A percentile compares a stretch with the other conserved stretches of the same genome.
Conservation (phyloP, 1,140 invertebrate species). For the Sitophilus oryzae region DNA sequence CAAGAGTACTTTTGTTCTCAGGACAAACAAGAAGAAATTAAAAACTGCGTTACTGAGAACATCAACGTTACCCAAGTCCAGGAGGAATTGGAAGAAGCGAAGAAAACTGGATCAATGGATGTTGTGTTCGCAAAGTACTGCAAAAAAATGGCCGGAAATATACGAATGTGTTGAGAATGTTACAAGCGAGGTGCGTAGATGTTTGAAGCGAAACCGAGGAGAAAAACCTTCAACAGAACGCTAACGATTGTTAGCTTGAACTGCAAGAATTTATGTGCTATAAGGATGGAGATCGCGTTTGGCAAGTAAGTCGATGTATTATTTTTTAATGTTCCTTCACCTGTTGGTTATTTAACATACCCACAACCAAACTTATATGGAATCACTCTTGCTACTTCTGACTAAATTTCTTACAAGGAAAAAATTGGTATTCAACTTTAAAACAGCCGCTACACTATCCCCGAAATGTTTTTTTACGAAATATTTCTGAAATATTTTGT, state of each 20-base stretch:
- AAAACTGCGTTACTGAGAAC: constrained; percentile 26
- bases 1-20: no score
- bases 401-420: no score
- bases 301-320: constrained; percentile 68
- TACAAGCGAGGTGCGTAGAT: constrained; percentile 52
- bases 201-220: constrained; percentile 57
- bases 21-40: constrained; percentile 34
- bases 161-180: constrained; percentile 57
- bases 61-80: constrained; percentile 42
- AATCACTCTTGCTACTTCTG: no score
- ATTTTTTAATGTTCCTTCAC: no score
- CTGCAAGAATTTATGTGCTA: constrained; percentile 65
- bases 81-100: constrained; percentile 55
- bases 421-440: no score
- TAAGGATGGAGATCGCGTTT: constrained; percentile 75
- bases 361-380: no score
- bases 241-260: constrained; percentile 60
- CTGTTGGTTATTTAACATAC: no score
- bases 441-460: no score
- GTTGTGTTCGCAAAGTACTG: constrained; percentile 66
- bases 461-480: no score
- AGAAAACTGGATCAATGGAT: constrained; percentile 50
- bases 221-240: constrained; percentile 52
- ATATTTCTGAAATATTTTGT: no score
- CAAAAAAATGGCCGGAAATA: constrained; percentile 52